phyloP scores from a whole-genome alignment of 2,797 vertebrate species.

The Molossus molossus region DNA sequence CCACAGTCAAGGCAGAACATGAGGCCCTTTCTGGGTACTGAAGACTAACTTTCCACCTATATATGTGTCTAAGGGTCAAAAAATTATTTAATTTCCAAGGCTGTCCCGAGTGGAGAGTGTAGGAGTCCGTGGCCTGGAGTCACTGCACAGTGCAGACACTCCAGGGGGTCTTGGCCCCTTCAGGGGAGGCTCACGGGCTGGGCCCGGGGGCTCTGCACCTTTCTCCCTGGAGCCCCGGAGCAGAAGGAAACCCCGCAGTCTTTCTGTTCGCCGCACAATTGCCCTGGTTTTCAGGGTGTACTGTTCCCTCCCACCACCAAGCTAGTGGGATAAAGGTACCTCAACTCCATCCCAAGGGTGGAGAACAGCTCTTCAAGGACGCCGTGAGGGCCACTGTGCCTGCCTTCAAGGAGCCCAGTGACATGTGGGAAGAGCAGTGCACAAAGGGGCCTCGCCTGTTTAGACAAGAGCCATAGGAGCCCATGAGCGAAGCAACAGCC shows the following conservation, averaged over 20 bases:
- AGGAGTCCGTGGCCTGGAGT: rapidly evolving
- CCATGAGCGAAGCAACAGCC: neutral
- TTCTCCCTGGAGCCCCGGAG: neutral
- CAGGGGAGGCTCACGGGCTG: neutral
- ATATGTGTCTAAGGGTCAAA: neutral
- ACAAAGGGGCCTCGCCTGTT: neutral
- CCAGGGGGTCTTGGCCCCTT: neutral
- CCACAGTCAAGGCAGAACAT: neutral
- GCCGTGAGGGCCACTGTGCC: neutral
- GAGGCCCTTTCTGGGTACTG: neutral
- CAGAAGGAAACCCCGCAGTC: neutral
- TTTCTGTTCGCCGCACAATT: rapidly evolving
- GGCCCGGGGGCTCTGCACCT: rapidly evolving
- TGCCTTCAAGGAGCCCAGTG: neutral
- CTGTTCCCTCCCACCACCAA: neutral
- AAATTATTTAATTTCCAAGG: neutral
- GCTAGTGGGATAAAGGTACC: neutral
- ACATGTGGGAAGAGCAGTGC: neutral
- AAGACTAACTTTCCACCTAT: neutral
- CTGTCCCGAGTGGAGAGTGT: neutral
- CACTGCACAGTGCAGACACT: neutral
- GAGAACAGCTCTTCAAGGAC: neutral
- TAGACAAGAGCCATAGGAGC: neutral
- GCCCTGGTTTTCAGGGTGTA: neutral
- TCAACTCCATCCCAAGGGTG: neutral